Evolutionary conservation across 2,113 vertebrate genomes (phyloP), one percentile per base, ranked within the genome.

Genomic region (Thalassarche chlororhynchos): DNA sequence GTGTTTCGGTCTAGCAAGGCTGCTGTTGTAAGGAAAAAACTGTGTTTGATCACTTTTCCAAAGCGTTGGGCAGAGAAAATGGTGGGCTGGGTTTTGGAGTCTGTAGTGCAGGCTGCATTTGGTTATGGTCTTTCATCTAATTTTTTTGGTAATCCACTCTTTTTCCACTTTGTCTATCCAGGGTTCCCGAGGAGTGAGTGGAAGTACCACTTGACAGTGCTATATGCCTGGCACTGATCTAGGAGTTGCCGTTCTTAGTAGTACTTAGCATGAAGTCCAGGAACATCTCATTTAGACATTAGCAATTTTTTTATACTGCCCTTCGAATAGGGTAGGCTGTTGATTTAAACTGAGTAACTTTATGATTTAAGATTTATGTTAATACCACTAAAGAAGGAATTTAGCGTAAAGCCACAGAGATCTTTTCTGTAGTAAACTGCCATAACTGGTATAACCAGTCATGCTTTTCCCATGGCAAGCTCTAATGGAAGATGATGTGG

Each of bases 381-480:
- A 83, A 44, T 85, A 47, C 11, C 13, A 40, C 10, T n/a, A n/a
- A 88, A 47, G 38, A 58, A 89, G 38, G 52, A 95, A 79, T 89
- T 94, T 60, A 74, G 24, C 0, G 0, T 91, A 81, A 83, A 83
- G 58, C 32, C 46, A 52, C n/a, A 58, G 28, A 40, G 51, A 65
- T 84, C 20, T 92, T 54, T 75, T 44, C 25, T 18, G 21, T 57
- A 44, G 42, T 69, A 34, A 90, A 76, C 82, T 86, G 88, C 79
- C 26, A 1, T 75, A 94, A 96, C 95, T 87, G 87, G 95, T 93
- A 94, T 94, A 90, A 91, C 95, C 82, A 74, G 93, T 94, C 54
- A 77, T 5, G 0, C 54, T 88, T 83, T 94, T 60, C 75, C 54
- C 8, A 25, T 40, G 74, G 26, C 51, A 66, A 17, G 52, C 23